phyloP scores from a whole-genome alignment of 2,113 vertebrate species.

The Struthidea cinerea region DNA sequence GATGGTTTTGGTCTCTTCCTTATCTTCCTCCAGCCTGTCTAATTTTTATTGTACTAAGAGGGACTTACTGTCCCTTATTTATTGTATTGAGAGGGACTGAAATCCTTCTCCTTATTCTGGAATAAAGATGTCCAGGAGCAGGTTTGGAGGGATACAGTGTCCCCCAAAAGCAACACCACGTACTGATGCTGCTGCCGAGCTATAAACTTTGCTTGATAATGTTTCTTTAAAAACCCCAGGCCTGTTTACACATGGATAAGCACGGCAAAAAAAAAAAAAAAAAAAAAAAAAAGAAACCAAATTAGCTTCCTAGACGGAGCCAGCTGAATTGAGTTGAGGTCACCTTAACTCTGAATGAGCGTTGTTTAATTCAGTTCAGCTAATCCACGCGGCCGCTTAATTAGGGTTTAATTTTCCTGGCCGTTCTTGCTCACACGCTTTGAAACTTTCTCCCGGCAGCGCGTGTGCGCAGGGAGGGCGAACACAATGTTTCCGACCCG shows the following conservation, averaged over 20 bases:
- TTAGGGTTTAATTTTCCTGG: background rate
- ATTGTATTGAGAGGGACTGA: background rate
- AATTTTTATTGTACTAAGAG: background rate
- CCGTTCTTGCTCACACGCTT: background rate
- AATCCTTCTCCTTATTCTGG: background rate
- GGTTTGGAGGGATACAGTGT: background rate
- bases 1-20: background rate
- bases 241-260: background rate
- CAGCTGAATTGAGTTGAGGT: background rate
- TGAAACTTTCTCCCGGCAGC: background rate
- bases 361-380: background rate
- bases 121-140: background rate
- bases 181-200: too few species aligned
- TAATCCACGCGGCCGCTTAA: background rate
- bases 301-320: background rate
- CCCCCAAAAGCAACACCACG: rapidly evolving
- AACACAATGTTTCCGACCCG: background rate
- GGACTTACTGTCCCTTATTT: background rate
- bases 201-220: background rate
- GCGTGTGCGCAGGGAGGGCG: background rate
- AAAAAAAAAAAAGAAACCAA: background rate
- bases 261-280: background rate
- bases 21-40: background rate
- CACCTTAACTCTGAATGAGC: constrained; percentile 1
- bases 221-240: background rate